These are phyloP conservation scores for Motacilla alba DNA, from an alignment of 2,113 vertebrate species.

Conservation along the genomic window DNA sequence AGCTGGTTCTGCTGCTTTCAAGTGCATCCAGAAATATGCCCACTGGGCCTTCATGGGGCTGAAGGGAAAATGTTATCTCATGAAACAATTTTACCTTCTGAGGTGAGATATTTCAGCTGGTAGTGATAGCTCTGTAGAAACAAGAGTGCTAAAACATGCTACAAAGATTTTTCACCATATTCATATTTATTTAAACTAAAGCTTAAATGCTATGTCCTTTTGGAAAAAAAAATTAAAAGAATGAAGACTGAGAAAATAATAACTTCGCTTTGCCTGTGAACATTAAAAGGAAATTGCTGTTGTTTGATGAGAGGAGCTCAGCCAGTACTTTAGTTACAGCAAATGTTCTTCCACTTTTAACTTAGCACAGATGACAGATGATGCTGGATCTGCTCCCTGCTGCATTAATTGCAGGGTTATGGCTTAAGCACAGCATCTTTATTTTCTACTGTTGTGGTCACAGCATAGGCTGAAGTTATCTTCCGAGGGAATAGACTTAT, in stretches of 20 bases:
- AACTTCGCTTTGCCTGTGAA: neutral
- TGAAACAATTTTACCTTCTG: constrained; percentile 21
- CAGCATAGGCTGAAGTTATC: neutral
- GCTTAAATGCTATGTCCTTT: neutral
- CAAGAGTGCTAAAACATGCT: neutral
- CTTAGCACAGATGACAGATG: neutral
- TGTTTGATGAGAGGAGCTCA: neutral
- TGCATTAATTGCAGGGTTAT: neutral
- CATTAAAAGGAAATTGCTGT: neutral
- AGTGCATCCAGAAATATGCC: constrained; percentile 12
- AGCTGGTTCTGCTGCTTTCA: constrained; percentile 35
- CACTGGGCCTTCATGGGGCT: neutral
- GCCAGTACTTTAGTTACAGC: neutral
- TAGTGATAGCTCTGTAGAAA: neutral
- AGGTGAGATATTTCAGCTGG: neutral
- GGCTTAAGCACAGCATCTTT: neutral
- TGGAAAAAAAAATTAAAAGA: rapidly evolving
- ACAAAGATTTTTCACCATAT: neutral
- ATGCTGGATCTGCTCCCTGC: neutral
- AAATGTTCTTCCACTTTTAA: neutral
- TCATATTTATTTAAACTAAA: neutral
- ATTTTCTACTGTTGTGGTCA: neutral
- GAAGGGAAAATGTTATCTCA: constrained; percentile 7
- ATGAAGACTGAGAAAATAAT: neutral
- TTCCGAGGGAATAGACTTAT: neutral